Evolutionary conservation across 2,797 vertebrate species (phyloP), one percentile per base, ranked within the genome.

Genomic region (Percopsis omiscomaycus): DNA sequence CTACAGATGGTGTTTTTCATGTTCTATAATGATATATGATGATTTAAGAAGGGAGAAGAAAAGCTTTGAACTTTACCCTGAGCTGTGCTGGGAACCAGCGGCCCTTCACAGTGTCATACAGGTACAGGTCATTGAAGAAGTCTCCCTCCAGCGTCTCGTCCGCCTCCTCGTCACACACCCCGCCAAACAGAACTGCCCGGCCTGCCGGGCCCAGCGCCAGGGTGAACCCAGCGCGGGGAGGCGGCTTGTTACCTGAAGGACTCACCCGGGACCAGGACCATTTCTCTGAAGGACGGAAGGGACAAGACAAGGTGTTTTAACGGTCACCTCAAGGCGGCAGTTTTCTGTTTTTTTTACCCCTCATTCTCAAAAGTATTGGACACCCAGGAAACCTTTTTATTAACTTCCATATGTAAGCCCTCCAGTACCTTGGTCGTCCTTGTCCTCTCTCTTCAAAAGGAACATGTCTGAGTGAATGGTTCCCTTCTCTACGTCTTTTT

Each of bases 401-500:
- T 14, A 42, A 42, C 37, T 42, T 16, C 8, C 9, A 52, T 11
- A 12, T 6, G 22, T 16, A 0, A 52, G 13, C 16, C 49, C 16
- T 48, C 2, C 27, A 2, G 4, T 84, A 92, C 92, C 92, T 87
- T 92, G 89, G 59, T 87, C 87, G 15, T 91, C 94, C 70, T 86
- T 84, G 3, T 90, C 92, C 48, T 96, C 95, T 4, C 86, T 68
- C 82, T 91, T 96, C 76, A 98, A 86, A 51, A 96, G 88, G 77
- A 96, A 98, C 96, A 95, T 96, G 81, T 99, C 96, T 0, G 94
- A 91, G 79, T 98, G 96, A 80, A 95, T 93, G 54, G 89, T 95
- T 65, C 97, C 97, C 84, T 93, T 97, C 86, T 99, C 97, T 46
- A 98, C 94, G 1, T 98, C 97, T 14, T 97, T 98, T 87, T 95